Base-by-base conservation (phyloP, 64 coral and sea anemone genomes). In the Hydrozoanthus tunicans region DNA sequence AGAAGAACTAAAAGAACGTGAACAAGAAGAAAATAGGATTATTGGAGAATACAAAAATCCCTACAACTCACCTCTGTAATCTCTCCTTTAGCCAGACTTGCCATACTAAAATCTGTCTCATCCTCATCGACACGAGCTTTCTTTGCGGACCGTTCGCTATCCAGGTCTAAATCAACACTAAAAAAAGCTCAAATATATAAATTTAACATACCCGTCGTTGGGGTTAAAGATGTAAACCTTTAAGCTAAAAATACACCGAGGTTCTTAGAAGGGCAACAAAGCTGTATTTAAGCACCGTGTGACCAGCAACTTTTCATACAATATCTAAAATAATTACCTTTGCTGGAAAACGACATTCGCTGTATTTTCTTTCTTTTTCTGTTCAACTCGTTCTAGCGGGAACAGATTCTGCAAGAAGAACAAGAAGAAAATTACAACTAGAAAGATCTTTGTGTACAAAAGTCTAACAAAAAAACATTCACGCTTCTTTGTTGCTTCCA, bases 41-140 rank as follows among this genome's bases (percentile, higher is more conserved):
- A 43, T 43, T 43, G 32, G 32, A 43, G 0, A 43, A 43, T 43
- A 62, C 78, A 58, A 27, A 6, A 58, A 23, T 56, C 20, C 23
- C 56, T 20, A 79, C 72, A 10, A 75, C 83, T 15, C 62, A 96
- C 95, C 92, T 96, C 81, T 12, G 89, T 93, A 14, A 96, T 76
- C 4, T 91, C 61, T 68, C 92, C 92, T 60, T 89, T 96, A 12
- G 89, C 92, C 55, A 93, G 90, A 6, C 81, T 85, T 57, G 95
- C 95, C 92, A 96, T 96, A 58, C 95, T 96, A 60, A 96, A 96
- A 62, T 96, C 95, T 54, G 92, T 91, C 77, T 96, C 95, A 82
- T 96, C 95, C 56, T 93, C 82, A 13, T 77, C 91, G 2, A 9
- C 9, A n/a, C 83, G 77, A 9, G 75, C 82, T 86, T 77, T 91